These are phyloP conservation scores for Acleris cristana DNA, from an alignment of 2,888 invertebrate genomes.

Conservation along the genomic window DNA sequence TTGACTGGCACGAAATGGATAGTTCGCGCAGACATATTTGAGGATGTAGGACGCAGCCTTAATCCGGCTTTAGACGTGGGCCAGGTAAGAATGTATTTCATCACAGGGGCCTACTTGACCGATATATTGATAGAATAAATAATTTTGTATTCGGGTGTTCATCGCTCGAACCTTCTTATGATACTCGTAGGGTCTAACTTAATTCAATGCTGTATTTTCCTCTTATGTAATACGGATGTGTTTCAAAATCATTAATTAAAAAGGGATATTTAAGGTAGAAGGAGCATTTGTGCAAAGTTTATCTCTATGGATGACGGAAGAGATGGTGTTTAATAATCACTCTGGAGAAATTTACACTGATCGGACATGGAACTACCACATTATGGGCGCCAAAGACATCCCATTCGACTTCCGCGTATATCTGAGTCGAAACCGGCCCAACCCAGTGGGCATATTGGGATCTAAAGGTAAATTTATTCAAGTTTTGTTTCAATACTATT, in stretches of 20 bases:
- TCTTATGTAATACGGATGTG: no score
- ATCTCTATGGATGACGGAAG: slow-evolving; percentile 54
- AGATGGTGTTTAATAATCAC: slow-evolving; percentile 48
- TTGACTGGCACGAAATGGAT: slow-evolving; percentile 57
- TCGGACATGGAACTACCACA: slow-evolving; percentile 59
- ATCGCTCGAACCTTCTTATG: slow-evolving; percentile 36
- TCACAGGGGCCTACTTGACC: no score
- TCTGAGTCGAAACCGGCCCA: slow-evolving; percentile 49
- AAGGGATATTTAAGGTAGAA: slow-evolving; percentile 26
- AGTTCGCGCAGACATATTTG: slow-evolving; percentile 54
- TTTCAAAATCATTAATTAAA: no score
- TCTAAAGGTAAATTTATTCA: slow-evolving; percentile 37
- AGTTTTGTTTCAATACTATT: no score
- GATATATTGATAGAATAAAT: not conserved
- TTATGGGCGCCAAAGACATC: slow-evolving; percentile 57
- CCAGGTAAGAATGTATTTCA: slow-evolving; percentile 31
- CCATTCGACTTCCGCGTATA: slow-evolving; percentile 58
- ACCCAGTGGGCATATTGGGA: slow-evolving; percentile 58
- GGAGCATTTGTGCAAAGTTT: slow-evolving; percentile 42
- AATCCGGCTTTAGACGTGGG: slow-evolving; percentile 37
- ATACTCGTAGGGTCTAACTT: not conserved
- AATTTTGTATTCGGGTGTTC: slow-evolving; percentile 37
- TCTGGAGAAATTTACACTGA: slow-evolving; percentile 55
- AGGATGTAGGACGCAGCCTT: slow-evolving; percentile 37
- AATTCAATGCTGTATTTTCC: no score